Evolutionary conservation across 1,140 invertebrate species (phyloP), one percentile per base, ranked within the genome.

Genomic region (Micrasema minimum): DNA sequence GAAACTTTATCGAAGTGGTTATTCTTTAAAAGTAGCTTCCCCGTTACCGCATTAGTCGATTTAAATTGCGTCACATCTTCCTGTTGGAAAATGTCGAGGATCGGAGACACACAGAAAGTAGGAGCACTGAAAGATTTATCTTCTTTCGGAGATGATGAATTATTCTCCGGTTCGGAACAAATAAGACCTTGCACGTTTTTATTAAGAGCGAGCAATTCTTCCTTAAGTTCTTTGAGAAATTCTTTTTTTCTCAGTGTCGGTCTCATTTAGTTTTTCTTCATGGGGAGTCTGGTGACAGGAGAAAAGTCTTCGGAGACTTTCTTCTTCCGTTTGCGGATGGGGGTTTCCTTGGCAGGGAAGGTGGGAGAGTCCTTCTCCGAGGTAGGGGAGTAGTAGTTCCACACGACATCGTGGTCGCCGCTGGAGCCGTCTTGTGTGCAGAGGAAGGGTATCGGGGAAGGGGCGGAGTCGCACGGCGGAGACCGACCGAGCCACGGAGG

Each of bases 351-450:
- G 78, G 79, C 2, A 5, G 67, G 46, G 4, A 74, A 72, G 22
- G 76, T 75, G 65, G 72, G 69, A 6, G 72, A 61, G 31, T 74
- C 62, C 59, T 77, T 59, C 48, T 78, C 77, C 48, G 81, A 78
- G 65, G 80, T 80, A 26, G 81, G 82, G 43, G 83, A 83, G 69
- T 84, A 83, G 62, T 80, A 83, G 72, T 85, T 84, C 83, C 83
- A 85, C 18, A 85, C 78, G 62, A 85, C 83, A 76, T 84, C 82
- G 59, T 79, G 81, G 74, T 82, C 80, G 4, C 82, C 83, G 67
- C 81, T 80, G 5, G 79, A 77, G 11, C 82, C 83, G 79, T 85
- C 83, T 77, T 85, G 83, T n/a, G 82, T 85, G 68, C 81, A 84
- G 2, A 83, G 50, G 77, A 85, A 85, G 26, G 81, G 82, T 4